phyloP scores from a whole-genome alignment of 2,888 invertebrate species.

The Cinara cedri region DNA sequence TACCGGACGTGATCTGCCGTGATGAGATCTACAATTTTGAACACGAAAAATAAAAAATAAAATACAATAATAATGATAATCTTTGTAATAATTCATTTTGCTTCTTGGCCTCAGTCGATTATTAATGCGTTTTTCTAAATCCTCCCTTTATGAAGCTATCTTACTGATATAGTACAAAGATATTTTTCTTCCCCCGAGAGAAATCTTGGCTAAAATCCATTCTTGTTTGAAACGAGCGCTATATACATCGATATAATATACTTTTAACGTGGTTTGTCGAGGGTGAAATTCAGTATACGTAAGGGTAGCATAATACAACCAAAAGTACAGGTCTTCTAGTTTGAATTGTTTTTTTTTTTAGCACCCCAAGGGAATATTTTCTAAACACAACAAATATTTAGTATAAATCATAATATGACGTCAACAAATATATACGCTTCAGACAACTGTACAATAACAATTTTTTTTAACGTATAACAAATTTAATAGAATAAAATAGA shows the following conservation, averaged over 20 bases:
- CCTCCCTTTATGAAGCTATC: constrained; percentile 1
- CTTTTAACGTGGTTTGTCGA: constrained; percentile 16
- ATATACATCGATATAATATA: constrained; percentile 25
- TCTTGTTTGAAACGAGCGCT: constrained; percentile 23
- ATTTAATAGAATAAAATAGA: too few relatives aligned
- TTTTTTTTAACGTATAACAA: too few relatives aligned
- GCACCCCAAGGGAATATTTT: not conserved
- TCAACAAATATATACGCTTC: too few relatives aligned
- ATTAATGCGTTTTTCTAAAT: constrained; percentile 29
- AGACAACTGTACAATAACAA: too few relatives aligned
- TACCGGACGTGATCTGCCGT: not conserved
- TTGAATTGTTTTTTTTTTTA: not conserved
- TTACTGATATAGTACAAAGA: constrained; percentile 30
- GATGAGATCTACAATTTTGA: not conserved
- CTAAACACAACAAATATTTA: not conserved
- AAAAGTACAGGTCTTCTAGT: not conserved
- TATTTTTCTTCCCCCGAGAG: constrained; percentile 4
- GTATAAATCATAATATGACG: too few relatives aligned
- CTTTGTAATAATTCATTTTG: constrained; percentile 27
- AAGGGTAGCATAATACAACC: not conserved
- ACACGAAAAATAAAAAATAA: not conserved
- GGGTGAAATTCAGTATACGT: not conserved
- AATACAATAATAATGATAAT: not conserved
- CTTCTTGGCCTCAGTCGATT: constrained; percentile 20
- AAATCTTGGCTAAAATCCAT: constrained; percentile 27